Evolutionary conservation across 2,797 vertebrate genomes (phyloP).

Genomic region (Pipistrellus kuhlii): DNA sequence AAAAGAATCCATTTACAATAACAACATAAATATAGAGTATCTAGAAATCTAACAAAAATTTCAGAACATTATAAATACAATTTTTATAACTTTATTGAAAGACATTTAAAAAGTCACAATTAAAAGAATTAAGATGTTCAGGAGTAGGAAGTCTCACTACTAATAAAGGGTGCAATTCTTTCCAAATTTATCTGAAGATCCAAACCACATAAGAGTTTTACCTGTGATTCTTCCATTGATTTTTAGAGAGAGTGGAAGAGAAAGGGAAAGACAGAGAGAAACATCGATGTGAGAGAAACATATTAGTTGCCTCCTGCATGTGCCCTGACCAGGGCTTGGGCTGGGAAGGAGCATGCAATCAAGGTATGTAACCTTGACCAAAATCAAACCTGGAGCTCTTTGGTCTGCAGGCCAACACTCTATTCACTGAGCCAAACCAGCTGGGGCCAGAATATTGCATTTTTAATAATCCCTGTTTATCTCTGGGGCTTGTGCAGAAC

Average conservation of each 20-base stretch:
- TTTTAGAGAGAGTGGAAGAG: background rate
- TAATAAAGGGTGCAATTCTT: background rate
- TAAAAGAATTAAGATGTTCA: background rate
- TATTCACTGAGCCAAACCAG: background rate
- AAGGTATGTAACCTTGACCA: background rate
- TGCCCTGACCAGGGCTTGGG: background rate
- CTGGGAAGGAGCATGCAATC: background rate
- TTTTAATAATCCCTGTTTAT: background rate
- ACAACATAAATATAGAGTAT: background rate
- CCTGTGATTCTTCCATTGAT: background rate
- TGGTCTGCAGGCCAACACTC: background rate
- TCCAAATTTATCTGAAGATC: background rate
- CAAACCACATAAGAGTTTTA: background rate
- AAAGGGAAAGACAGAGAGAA: background rate
- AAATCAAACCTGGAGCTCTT: background rate
- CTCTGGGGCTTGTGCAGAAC: background rate
- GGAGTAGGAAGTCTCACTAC: background rate
- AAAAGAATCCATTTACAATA: conserved; percentile 23
- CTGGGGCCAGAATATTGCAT: background rate
- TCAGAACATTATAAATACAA: background rate
- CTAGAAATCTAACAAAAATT: background rate
- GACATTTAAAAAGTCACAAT: background rate
- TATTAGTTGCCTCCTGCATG: background rate
- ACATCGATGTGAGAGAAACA: background rate
- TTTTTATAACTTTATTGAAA: background rate